Evolutionary conservation across 2,113 vertebrate species (phyloP).

Genomic region (Alosa alosa): DNA sequence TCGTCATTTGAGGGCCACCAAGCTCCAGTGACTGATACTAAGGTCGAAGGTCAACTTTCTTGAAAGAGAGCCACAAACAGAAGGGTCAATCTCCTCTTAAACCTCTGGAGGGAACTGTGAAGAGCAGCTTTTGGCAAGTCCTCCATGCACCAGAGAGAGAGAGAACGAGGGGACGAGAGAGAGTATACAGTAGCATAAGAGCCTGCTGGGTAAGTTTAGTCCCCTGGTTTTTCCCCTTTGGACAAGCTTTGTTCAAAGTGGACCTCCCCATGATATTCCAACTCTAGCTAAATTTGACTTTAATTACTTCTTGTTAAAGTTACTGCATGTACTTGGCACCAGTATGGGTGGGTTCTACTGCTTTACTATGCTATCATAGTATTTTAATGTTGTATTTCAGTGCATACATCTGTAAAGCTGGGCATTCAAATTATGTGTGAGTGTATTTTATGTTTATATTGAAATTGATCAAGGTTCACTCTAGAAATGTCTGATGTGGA

Average conservation of each 20-base stretch:
- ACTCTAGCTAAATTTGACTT: neutral
- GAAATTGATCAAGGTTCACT: no score
- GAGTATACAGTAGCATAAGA: neutral
- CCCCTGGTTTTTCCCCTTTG: neutral
- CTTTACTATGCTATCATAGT: neutral
- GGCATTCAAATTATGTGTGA: no score
- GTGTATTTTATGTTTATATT: no score
- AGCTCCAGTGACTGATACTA: neutral
- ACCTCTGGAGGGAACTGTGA: constrained; percentile 4
- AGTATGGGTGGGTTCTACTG: no score
- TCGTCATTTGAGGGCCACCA: neutral
- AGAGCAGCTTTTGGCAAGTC: constrained; percentile 10
- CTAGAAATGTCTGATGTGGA: neutral
- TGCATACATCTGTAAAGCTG: neutral
- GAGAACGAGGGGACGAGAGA: neutral
- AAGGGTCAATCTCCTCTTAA: constrained; percentile 22
- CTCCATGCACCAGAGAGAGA: neutral
- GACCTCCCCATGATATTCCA: neutral
- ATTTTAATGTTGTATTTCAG: neutral
- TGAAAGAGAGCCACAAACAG: constrained; percentile 15
- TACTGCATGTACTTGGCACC: no score
- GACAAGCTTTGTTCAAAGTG: neutral
- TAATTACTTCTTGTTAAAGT: neutral
- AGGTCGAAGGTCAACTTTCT: constrained; percentile 26
- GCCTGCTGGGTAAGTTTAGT: constrained; percentile 4